phyloP scores from a whole-genome alignment of 2,113 vertebrate genomes.

The Tyto alba region DNA sequence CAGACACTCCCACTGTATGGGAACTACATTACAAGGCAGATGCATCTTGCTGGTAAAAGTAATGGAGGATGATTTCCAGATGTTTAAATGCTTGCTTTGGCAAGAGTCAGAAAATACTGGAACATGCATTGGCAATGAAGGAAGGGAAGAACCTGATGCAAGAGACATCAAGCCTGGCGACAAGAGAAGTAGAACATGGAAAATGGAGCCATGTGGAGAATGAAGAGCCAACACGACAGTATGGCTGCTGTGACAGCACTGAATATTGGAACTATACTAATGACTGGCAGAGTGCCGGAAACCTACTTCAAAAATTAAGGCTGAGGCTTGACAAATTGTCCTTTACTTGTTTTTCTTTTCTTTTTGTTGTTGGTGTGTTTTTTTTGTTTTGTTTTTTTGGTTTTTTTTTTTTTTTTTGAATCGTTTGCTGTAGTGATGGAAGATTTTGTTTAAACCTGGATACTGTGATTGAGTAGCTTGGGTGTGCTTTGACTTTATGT shows the following conservation, averaged over 20 bases:
- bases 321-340: background rate
- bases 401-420: background rate
- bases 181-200: constrained; percentile 39
- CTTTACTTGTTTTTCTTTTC: background rate
- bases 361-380: no score
- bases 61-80: constrained; percentile 69
- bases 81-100: constrained; percentile 72
- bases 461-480: background rate
- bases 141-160: constrained; percentile 37
- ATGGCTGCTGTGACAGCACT: background rate
- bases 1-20: background rate
- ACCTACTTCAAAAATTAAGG: background rate
- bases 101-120: constrained; percentile 41
- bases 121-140: constrained; percentile 51
- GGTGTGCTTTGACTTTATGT: background rate
- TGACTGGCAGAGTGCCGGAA: background rate
- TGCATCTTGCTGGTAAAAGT: constrained; percentile 30
- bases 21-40: constrained; percentile 36
- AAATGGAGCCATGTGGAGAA: background rate
- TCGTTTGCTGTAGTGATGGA: background rate
- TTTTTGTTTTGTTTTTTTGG: no score
- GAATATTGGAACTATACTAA: background rate
- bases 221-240: background rate
- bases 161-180: background rate
- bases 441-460: background rate